Conservation (phyloP, 1,140 invertebrate genomes). For the Venturia canescens region DNA sequence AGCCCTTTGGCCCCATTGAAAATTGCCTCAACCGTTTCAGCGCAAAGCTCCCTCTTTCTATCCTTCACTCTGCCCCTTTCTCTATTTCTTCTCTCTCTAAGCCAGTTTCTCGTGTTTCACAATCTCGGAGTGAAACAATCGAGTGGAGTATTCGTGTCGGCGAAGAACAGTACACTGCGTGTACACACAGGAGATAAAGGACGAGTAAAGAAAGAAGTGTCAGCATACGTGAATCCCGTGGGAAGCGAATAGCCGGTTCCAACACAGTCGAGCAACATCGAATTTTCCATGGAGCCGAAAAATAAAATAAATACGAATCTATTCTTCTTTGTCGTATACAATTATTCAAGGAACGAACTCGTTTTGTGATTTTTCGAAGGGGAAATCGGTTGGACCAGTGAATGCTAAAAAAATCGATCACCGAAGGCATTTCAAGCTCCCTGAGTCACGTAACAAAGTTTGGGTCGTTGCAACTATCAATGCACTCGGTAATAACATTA, state of each 20-base stretch:
- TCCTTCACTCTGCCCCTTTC: no score
- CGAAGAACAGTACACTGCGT: neutral
- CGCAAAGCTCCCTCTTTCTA: slow-evolving; percentile 52
- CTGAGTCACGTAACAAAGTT: slow-evolving; percentile 48
- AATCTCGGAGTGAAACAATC: slow-evolving; percentile 71
- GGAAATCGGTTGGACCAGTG: no score
- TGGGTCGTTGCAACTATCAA: slow-evolving; percentile 22
- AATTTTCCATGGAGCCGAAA: no score
- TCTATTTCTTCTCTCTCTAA: slow-evolving; percentile 52
- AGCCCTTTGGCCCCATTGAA: neutral
- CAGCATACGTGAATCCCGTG: neutral
- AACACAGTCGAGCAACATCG: neutral
- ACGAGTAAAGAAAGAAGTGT: slow-evolving; percentile 18
- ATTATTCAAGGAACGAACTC: slow-evolving; percentile 42
- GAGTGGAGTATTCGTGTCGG: slow-evolving; percentile 58
- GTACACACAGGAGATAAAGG: neutral
- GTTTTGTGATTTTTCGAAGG: no score
- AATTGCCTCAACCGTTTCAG: slow-evolving; percentile 42
- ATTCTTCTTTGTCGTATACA: neutral
- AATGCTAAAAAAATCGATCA: no score
- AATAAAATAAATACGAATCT: neutral
- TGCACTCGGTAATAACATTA: slow-evolving; percentile 52
- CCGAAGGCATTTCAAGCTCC: no score
- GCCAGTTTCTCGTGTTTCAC: slow-evolving; percentile 70
- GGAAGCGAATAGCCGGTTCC: neutral